Conservation (phyloP, 1,140 invertebrate species). For the Papilio polyxenes region DNA sequence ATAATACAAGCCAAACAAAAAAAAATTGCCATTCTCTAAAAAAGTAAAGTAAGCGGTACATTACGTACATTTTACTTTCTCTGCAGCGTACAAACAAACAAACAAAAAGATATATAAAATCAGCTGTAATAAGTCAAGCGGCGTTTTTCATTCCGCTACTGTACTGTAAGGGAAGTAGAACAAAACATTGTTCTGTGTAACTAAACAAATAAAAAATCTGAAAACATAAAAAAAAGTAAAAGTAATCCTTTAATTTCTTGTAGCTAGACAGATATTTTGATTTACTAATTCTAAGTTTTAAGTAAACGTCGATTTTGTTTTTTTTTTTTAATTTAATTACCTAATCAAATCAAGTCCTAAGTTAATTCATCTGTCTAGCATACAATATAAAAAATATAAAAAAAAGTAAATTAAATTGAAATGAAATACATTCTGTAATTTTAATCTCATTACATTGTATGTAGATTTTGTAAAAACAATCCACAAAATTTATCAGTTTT, state of each 20-base stretch:
- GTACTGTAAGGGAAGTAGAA: conserved; percentile 45
- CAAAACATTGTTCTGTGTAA: conserved; percentile 47
- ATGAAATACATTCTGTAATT: too few relatives aligned
- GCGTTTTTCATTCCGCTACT: conserved; percentile 53
- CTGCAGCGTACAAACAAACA: conserved; percentile 62
- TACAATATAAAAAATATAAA: too few relatives aligned
- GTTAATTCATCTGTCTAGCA: too few relatives aligned
- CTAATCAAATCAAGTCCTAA: too few relatives aligned
- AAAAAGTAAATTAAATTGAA: too few relatives aligned
- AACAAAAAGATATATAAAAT: conserved; percentile 46
- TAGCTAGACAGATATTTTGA: too few relatives aligned
- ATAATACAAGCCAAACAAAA: conserved; percentile 34
- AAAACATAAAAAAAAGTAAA: conserved; percentile 56
- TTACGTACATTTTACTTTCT: conserved; percentile 75
- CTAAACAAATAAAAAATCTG: conserved; percentile 34
- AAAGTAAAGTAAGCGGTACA: conserved; percentile 28
- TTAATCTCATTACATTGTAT: too few relatives aligned
- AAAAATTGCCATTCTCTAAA: conserved; percentile 63
- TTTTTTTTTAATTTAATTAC: too few relatives aligned
- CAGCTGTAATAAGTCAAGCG: conserved; percentile 46
- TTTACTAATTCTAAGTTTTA: too few relatives aligned
- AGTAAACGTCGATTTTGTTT: too few relatives aligned
- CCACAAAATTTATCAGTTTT: too few relatives aligned
- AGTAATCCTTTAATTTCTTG: not conserved
- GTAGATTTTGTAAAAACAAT: too few relatives aligned